These are phyloP conservation scores for Marronus borbonicus DNA, from an alignment of 2,888 invertebrate species.

Conservation along the genomic window DNA sequence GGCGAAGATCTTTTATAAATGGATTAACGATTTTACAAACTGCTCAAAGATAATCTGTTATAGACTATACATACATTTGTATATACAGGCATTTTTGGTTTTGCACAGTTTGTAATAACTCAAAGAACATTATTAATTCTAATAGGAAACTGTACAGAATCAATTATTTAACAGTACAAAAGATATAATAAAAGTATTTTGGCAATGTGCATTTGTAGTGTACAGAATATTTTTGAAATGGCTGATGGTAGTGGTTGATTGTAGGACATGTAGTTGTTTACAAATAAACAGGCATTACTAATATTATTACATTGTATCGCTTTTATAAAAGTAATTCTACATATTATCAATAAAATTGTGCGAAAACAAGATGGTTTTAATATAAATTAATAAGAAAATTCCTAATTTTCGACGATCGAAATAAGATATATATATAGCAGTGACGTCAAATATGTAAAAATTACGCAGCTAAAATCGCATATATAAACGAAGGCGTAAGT, in stretches of 20 bases:
- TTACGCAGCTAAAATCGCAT: conserved; percentile 21
- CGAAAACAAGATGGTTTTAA: conserved; percentile 33
- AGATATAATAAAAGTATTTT: conserved; percentile 59
- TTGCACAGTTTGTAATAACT: conserved; percentile 36
- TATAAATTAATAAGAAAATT: conserved; percentile 12
- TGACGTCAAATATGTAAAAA: conserved; percentile 47
- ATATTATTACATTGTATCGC: conserved; percentile 60
- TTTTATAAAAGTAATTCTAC: conserved; percentile 58
- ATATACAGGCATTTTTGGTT: conserved; percentile 33
- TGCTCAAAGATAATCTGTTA: conserved; percentile 33
- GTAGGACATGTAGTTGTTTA: conserved; percentile 59
- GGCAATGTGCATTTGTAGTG: conserved; percentile 61
- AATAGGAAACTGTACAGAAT: conserved; percentile 38
- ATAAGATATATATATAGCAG: conserved; percentile 52
- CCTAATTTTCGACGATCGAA: background rate
- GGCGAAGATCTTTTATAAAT: background rate
- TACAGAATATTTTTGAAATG: conserved; percentile 60
- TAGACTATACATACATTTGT: conserved; percentile 19
- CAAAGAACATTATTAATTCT: conserved; percentile 15
- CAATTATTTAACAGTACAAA: conserved; percentile 50
- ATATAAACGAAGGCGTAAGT: background rate
- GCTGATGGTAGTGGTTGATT: conserved; percentile 56
- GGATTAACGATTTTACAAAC: conserved; percentile 8
- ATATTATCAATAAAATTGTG: conserved; percentile 40
- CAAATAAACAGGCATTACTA: conserved; percentile 46